Percentiles rank a stretch among this genome's conserved stretches.
Conservation (phyloP, 2,797 vertebrate species). For the Cygnus olor region DNA sequence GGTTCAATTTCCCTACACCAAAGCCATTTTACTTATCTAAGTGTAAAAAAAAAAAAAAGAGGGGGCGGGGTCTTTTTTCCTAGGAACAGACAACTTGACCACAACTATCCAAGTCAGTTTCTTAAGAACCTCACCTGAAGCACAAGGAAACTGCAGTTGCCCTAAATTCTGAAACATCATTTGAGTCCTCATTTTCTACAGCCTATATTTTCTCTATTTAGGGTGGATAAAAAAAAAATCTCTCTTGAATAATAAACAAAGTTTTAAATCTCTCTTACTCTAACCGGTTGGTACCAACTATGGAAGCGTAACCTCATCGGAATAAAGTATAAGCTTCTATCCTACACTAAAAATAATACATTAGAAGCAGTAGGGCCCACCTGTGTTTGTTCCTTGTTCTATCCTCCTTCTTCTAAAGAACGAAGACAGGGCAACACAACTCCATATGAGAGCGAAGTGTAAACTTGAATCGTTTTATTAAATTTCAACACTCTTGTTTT, state of each 20-base stretch:
- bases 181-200: too few species aligned
- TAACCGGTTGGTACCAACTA: too few species aligned
- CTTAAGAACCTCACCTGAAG: too few species aligned
- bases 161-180: too few species aligned
- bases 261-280: too few species aligned
- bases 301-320: too few species aligned
- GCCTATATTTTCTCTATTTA: too few species aligned
- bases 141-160: too few species aligned
- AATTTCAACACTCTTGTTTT: not conserved
- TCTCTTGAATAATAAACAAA: too few species aligned
- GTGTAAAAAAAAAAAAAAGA: not conserved
- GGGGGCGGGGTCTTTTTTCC: not conserved
- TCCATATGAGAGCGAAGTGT: not conserved
- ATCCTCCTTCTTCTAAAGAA: not conserved
- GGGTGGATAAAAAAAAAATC: too few species aligned
- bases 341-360: not conserved
- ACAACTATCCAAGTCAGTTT: not conserved
- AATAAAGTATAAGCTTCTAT: not conserved
- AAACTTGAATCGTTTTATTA: not conserved
- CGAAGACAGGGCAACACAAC: not conserved
- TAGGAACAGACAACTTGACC: not conserved
- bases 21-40: not conserved
- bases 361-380: not conserved
- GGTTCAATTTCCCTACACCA: not conserved
- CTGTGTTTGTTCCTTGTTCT: not conserved